phyloP scores from a whole-genome alignment of 2,113 vertebrate species.

The Collichthys lucidus region DNA sequence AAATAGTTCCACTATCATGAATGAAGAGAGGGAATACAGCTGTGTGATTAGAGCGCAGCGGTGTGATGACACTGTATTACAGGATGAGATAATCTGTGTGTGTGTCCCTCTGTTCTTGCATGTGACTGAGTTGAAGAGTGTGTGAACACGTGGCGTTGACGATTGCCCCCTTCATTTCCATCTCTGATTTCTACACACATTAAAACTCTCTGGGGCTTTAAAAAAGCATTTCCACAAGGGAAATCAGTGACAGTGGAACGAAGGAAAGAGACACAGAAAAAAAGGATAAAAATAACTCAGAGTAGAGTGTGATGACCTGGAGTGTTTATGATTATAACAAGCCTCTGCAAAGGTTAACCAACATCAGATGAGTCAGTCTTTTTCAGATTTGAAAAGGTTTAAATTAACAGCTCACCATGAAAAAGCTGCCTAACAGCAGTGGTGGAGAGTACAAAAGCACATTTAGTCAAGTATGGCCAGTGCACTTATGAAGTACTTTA shows the following conservation, averaged over 20 bases:
- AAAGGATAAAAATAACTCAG: constrained; percentile 24
- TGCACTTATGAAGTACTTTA: background rate
- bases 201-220: constrained; percentile 33
- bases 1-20: constrained; percentile 53
- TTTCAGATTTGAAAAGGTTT: background rate
- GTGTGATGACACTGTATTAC: constrained; percentile 12
- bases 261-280: background rate
- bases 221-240: constrained; percentile 30
- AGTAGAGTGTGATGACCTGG: constrained; percentile 10
- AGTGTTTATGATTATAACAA: background rate
- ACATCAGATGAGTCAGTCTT: background rate
- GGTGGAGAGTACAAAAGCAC: background rate
- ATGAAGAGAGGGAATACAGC: constrained; percentile 36
- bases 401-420: background rate
- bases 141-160: constrained; percentile 56
- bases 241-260: constrained; percentile 39
- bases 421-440: background rate
- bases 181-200: constrained; percentile 24
- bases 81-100: constrained; percentile 58
- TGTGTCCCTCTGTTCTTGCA: constrained; percentile 57
- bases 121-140: constrained; percentile 54
- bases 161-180: constrained; percentile 28
- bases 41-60: constrained; percentile 35
- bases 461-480: background rate
- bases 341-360: constrained; percentile 7